Conservation (phyloP, 2,888 invertebrate species). For the Troglohyphantes excavatus region DNA sequence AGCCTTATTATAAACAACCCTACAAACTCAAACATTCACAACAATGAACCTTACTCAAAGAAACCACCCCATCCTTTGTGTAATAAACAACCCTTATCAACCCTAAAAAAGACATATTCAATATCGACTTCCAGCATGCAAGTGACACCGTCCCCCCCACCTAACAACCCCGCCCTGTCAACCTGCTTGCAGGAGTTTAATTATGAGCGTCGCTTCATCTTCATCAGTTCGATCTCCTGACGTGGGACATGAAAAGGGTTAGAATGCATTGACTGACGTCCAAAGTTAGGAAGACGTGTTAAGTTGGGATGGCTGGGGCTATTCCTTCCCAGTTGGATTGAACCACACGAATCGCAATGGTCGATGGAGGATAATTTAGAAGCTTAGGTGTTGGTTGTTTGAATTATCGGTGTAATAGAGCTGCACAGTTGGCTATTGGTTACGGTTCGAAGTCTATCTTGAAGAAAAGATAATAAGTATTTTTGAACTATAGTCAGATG, state of each 20-base stretch:
- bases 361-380: too few relatives aligned
- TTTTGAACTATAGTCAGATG: too few relatives aligned
- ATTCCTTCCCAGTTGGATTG: too few relatives aligned
- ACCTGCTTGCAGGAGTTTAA: conserved; percentile 49
- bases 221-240: conserved; percentile 42
- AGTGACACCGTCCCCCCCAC: background rate
- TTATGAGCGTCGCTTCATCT: conserved; percentile 63
- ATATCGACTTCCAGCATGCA: background rate
- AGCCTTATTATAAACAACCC: too few relatives aligned
- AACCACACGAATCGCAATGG: too few relatives aligned
- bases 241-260: conserved; percentile 34
- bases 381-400: too few relatives aligned
- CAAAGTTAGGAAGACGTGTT: conserved; percentile 10
- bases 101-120: background rate
- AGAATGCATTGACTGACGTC: conserved; percentile 36
- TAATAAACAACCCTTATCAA: background rate
- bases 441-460: too few relatives aligned
- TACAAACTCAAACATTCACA: too few relatives aligned
- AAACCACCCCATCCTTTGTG: background rate
- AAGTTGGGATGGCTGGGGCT: too few relatives aligned
- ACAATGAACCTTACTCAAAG: background rate
- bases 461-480: too few relatives aligned
- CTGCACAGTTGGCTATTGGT: too few relatives aligned
- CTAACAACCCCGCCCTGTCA: conserved; percentile 14
- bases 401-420: too few relatives aligned